phyloP scores from a whole-genome alignment of 2,888 invertebrate species.

The Clivina fossor region DNA sequence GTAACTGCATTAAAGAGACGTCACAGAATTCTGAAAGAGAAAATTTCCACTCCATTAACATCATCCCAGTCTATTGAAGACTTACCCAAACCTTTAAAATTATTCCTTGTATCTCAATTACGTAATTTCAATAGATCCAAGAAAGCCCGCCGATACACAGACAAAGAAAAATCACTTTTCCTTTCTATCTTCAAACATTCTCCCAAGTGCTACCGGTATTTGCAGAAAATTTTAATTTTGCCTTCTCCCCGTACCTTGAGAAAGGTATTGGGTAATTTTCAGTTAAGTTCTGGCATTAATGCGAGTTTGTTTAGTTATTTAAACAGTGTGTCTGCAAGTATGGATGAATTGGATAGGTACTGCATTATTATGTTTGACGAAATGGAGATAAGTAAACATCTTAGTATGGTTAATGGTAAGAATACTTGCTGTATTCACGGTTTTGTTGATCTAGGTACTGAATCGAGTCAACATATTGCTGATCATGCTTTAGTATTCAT shows the following conservation, averaged over 20 bases:
- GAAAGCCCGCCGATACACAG: background rate
- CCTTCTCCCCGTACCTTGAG: background rate
- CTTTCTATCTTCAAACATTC: background rate
- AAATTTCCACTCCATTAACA: too few relatives aligned
- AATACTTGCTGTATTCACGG: background rate
- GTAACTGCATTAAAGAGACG: too few relatives aligned
- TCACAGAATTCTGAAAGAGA: too few relatives aligned
- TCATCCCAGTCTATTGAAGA: too few relatives aligned
- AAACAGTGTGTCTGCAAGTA: background rate
- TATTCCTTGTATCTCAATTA: background rate
- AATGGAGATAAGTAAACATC: background rate
- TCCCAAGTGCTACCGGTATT: background rate
- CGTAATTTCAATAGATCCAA: background rate
- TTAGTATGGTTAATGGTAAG: background rate
- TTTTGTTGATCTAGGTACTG: background rate
- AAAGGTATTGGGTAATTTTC: background rate
- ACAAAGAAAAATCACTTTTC: slow-evolving; percentile 6
- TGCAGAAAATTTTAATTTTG: background rate
- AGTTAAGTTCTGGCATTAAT: slow-evolving; percentile 5
- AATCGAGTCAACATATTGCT: background rate
- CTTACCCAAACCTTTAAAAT: background rate
- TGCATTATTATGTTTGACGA: slow-evolving; percentile 7
- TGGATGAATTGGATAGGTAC: background rate
- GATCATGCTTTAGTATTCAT: slow-evolving; percentile 12
- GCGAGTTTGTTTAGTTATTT: slow-evolving; percentile 1